These are phyloP conservation scores for Eumacrocentrus americanus DNA, from an alignment of 2,888 invertebrate species.

Conservation along the genomic window DNA sequence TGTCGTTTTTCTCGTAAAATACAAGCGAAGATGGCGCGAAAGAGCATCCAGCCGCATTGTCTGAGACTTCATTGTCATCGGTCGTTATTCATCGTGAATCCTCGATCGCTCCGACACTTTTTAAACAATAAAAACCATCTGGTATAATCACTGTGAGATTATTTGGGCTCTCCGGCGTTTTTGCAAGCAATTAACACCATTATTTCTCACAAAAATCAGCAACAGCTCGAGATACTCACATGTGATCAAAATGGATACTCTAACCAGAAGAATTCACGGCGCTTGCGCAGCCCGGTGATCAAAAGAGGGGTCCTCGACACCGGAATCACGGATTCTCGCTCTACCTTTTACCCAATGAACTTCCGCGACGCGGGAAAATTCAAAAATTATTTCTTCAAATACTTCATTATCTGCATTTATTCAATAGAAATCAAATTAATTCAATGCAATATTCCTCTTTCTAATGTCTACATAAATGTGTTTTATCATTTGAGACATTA, in stretches of 20 bases:
- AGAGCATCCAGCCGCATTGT: conserved; percentile 52
- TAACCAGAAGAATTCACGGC: conserved; percentile 79
- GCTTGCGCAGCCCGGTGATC: conserved; percentile 72
- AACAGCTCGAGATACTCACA: conserved; percentile 73
- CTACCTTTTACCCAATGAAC: conserved; percentile 28
- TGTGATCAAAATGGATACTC: conserved; percentile 89
- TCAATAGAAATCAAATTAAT: not conserved
- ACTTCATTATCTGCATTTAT: no score
- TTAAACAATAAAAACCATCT: conserved; percentile 32
- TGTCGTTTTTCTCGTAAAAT: conserved; percentile 40
- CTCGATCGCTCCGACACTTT: conserved; percentile 17
- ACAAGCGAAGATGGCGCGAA: conserved; percentile 65
- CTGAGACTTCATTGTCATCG: conserved; percentile 46
- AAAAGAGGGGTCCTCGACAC: conserved; percentile 53
- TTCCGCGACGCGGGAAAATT: conserved; percentile 20
- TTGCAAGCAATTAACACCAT: conserved; percentile 46
- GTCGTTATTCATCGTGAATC: conserved; percentile 25
- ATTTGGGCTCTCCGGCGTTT: conserved; percentile 35
- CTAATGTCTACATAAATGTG: no score
- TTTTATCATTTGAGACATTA: not conserved
- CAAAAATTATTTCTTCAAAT: conserved; percentile 8
- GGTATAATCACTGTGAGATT: conserved; percentile 42
- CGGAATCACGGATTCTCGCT: conserved; percentile 50
- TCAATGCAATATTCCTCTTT: no score
- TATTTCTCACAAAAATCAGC: conserved; percentile 52